phyloP scores from a whole-genome alignment of 2,797 vertebrate genomes.

The Periparus ater region DNA sequence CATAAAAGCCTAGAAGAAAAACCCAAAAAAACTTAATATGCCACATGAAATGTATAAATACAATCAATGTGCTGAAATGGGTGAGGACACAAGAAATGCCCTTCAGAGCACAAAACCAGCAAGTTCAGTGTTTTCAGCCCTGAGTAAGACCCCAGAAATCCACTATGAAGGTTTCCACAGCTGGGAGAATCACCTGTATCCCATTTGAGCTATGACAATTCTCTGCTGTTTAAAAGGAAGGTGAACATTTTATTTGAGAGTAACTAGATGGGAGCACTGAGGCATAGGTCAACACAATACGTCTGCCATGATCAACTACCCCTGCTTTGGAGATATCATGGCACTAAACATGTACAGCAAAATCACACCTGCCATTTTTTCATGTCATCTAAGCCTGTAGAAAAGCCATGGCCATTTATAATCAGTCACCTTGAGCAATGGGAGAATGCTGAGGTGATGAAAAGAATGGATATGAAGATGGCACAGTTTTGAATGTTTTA shows the following conservation, averaged over 20 bases:
- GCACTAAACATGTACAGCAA: neutral
- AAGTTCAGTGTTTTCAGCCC: neutral
- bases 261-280: neutral
- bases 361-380: neutral
- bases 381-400: neutral
- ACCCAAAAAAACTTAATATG: neutral
- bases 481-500: neutral
- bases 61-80: neutral
- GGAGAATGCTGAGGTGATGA: neutral
- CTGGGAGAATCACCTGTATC: neutral
- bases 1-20: neutral
- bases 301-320: neutral
- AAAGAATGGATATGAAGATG: neutral
- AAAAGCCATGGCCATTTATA: neutral
- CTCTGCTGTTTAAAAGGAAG: neutral
- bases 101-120: neutral
- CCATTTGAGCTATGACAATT: neutral
- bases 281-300: neutral
- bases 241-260: neutral
- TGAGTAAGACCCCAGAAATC: neutral
- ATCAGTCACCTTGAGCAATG: neutral
- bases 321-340: neutral
- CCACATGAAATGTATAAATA: neutral
- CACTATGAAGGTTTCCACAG: neutral
- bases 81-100: neutral